Evolutionary conservation across 2,888 invertebrate genomes (phyloP).

Genomic region (Drosophila barbarae): DNA sequence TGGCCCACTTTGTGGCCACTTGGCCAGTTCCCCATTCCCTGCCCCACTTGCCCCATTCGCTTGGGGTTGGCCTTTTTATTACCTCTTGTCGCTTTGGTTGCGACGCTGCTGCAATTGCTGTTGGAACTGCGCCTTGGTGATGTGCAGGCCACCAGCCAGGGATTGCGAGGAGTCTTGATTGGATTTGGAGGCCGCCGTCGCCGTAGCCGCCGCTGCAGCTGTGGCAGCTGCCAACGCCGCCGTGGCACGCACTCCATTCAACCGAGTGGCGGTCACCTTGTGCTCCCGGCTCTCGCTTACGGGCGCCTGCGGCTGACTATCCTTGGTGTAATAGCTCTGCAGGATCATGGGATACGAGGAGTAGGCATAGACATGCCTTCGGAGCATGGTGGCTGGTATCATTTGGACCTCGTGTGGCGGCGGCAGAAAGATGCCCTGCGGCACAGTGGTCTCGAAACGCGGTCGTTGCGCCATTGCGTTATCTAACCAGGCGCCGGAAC

Average conservation of each 20-base stretch:
- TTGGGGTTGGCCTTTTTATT: conserved; percentile 58
- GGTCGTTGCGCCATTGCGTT: conserved; percentile 78
- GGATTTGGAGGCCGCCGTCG: conserved; percentile 37
- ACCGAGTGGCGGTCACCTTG: conserved; percentile 51
- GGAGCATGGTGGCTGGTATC: conserved; percentile 67
- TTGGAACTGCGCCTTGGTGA: conserved; percentile 74
- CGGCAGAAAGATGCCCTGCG: conserved; percentile 87
- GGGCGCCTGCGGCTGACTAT: background rate
- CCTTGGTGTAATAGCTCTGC: conserved; percentile 50
- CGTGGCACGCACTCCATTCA: conserved; percentile 65
- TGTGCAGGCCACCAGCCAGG: conserved; percentile 63
- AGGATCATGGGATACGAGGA: conserved; percentile 82
- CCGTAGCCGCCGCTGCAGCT: conserved; percentile 39
- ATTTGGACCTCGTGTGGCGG: conserved; percentile 83
- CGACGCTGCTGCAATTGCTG: conserved; percentile 72
- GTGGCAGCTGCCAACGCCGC: conserved; percentile 63
- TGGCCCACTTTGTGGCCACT: conserved; percentile 30
- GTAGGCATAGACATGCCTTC: conserved; percentile 83
- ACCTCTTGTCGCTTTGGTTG: conserved; percentile 68
- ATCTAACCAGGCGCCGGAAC: conserved; percentile 40
- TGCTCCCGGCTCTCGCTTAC: conserved; percentile 23
- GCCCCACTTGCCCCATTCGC: conserved; percentile 2
- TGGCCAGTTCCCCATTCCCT: conserved; percentile 7
- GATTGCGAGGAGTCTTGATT: conserved; percentile 46
- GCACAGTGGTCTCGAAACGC: conserved; percentile 90